These are phyloP conservation scores for Muscicapa comitata DNA, from an alignment of 2,797 vertebrate species.

Conservation along the genomic window DNA sequence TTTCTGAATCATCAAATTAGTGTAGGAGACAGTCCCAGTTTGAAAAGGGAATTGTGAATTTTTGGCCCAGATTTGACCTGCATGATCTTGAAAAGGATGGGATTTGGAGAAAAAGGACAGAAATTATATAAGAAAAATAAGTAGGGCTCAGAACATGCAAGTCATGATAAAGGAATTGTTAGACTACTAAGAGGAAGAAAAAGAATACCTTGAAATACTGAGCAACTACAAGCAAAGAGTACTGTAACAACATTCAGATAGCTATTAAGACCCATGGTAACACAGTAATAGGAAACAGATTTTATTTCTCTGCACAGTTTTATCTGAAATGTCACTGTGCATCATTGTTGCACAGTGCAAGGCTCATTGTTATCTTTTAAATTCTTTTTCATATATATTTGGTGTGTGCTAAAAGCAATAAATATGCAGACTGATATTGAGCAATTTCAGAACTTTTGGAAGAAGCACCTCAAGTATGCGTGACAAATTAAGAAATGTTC, in stretches of 20 bases:
- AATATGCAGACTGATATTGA: not conserved
- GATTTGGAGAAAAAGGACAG: not conserved
- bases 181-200: not conserved
- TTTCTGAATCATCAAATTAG: not conserved
- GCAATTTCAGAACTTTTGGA: not conserved
- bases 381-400: not conserved
- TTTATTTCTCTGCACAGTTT: not conserved
- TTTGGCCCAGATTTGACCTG: not conserved
- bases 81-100: not conserved
- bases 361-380: rapidly evolving
- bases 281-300: not conserved
- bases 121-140: not conserved
- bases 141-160: not conserved
- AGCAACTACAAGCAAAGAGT: not conserved
- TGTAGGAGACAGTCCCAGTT: not conserved
- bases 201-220: not conserved
- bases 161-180: not conserved
- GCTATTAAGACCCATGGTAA: not conserved
- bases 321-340: not conserved
- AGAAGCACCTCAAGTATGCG: rapidly evolving
- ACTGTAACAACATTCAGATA: not conserved
- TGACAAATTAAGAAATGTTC: not conserved
- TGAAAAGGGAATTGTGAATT: not conserved
- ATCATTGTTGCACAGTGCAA: not conserved
- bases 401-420: not conserved